A percentile compares a stretch with the other conserved stretches of the same genome.
These are phyloP conservation scores for Nematopogon swammerdamellus DNA, from an alignment of 2,888 invertebrate species.

Conservation along the genomic window DNA sequence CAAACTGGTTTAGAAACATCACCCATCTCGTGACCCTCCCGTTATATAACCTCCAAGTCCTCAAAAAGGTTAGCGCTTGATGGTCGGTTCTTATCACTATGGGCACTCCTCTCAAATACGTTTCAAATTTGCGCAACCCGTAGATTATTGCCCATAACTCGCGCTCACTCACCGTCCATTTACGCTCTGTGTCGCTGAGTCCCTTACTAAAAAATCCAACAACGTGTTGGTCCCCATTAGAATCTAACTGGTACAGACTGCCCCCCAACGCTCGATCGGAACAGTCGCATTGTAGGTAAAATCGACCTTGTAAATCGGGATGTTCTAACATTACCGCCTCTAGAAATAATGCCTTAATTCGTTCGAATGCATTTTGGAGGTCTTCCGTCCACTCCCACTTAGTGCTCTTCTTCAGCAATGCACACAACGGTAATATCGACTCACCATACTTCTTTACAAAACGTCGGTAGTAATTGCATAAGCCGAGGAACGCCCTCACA, in stretches of 20 bases:
- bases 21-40: conserved; percentile 16
- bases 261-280: conserved; percentile 14
- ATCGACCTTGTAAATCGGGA: not conserved
- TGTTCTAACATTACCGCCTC: not conserved
- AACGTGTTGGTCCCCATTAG: conserved; percentile 6
- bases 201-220: conserved; percentile 14
- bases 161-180: conserved; percentile 15
- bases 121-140: conserved; percentile 14
- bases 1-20: conserved; percentile 14
- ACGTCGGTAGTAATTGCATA: not conserved
- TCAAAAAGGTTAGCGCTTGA: conserved; percentile 15
- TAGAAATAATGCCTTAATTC: not conserved
- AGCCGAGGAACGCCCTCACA: not conserved
- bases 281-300: not conserved
- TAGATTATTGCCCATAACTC: conserved; percentile 16
- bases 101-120: conserved; percentile 12
- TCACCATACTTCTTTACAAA: not conserved
- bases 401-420: not conserved
- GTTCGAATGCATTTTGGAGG: not conserved
- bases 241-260: conserved; percentile 9
- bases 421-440: not conserved
- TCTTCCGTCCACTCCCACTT: not conserved
- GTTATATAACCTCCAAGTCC: conserved; percentile 13
- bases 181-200: conserved; percentile 10
- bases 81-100: conserved; percentile 18